A percentile compares a stretch with the other conserved stretches of the same genome.
phyloP scores from a whole-genome alignment of 1,140 invertebrate genomes.

The Sminthurides bifidus region DNA sequence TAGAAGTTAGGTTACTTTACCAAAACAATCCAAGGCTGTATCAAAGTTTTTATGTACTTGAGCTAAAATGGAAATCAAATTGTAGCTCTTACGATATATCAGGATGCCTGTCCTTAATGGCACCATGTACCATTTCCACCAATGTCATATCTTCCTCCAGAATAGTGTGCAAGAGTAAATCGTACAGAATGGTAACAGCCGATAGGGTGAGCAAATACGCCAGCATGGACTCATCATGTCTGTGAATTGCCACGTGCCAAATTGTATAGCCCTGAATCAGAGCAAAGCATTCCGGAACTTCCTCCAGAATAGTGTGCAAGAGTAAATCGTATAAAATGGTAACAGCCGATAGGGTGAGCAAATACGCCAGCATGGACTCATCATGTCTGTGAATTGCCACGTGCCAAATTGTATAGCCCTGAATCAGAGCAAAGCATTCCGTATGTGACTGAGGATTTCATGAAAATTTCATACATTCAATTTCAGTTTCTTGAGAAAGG shows the following conservation, averaged over 20 bases:
- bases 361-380: background rate
- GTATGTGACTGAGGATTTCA: too few species aligned
- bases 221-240: slow-evolving; percentile 1
- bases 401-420: slow-evolving; percentile 2
- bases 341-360: background rate
- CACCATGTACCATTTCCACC: background rate
- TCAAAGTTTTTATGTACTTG: too few species aligned
- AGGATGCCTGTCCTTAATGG: background rate
- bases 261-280: slow-evolving; percentile 5
- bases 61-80: too few species aligned
- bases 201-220: background rate
- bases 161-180: slow-evolving; percentile 2
- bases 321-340: background rate
- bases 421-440: too few species aligned
- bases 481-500: too few species aligned
- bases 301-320: background rate
- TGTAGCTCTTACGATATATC: background rate
- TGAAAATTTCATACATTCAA: too few species aligned
- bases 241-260: background rate
- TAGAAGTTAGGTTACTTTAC: too few species aligned
- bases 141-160: background rate
- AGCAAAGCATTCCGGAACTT: background rate
- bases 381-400: background rate
- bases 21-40: too few species aligned
- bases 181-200: background rate